Percentiles rank a stretch among this genome's conserved stretches.
Evolutionary conservation across 2,113 vertebrate species (phyloP).

Genomic region (Pterocles orientalis): DNA sequence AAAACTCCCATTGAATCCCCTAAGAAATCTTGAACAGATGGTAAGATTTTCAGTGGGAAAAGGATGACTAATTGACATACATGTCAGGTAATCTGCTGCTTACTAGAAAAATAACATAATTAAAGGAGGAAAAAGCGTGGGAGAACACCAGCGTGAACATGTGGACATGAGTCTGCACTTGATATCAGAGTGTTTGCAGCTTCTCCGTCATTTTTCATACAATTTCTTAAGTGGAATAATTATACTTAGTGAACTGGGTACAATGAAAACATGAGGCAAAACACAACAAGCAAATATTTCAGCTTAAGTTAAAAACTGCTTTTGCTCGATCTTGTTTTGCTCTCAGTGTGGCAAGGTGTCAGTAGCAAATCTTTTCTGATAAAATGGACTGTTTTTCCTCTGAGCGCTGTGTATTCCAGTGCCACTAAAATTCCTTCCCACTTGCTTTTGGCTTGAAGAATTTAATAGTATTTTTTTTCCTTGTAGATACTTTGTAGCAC

Average conservation of each 20-base stretch:
- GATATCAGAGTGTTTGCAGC: background rate
- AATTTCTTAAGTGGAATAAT: background rate
- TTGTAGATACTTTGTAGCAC: background rate
- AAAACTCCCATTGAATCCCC: background rate
- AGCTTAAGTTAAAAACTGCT: background rate
- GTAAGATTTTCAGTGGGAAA: slow-evolving; percentile 8
- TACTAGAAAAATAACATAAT: slow-evolving; percentile 25
- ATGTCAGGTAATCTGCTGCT: slow-evolving; percentile 39
- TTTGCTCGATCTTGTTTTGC: background rate
- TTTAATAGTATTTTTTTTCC: background rate
- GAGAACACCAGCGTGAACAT: background rate
- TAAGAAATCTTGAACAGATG: slow-evolving; percentile 21
- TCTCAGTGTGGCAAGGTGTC: background rate
- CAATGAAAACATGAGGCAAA: background rate
- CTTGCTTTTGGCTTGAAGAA: background rate
- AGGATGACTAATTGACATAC: slow-evolving; percentile 39
- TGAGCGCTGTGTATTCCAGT: background rate
- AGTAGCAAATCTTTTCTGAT: background rate
- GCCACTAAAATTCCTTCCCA: background rate
- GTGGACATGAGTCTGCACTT: background rate
- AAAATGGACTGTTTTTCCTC: background rate
- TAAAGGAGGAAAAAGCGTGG: background rate
- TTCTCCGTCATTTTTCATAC: background rate
- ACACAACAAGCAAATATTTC: background rate
- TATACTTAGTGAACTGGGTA: background rate